Evolutionary conservation across 2,888 invertebrate species (phyloP), one percentile per base, ranked within the genome.

Genomic region (Eutolmus rufibarbis): DNA sequence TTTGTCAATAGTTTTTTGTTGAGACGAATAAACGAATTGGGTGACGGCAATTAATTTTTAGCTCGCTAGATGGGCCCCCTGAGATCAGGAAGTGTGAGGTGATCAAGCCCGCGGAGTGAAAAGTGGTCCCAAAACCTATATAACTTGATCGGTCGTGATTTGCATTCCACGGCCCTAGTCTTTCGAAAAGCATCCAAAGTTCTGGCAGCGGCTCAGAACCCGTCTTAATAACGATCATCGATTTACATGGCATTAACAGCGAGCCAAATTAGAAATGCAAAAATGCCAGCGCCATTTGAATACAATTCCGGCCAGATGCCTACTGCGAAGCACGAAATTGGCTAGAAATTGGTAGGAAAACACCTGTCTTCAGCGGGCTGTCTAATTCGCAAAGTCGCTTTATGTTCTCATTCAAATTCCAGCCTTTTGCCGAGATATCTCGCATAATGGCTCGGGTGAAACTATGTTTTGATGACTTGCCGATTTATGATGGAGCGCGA

Each of bases 341-440:
- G 78, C 87, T 77, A 34, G 86, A 77, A 74, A 78, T 46, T 78
- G 37, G 51, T 74, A 57, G 85, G 78, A 85, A 87, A 87, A 85
- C 77, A 74, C 81, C 84, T 56, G 74, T 84, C 43, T 34, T 43
- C 77, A 23, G 16, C 76, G 12, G 40, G n/a, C 51, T 19, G 46
- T 8, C 51, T 51, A 79, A 79, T 79, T 56, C 51, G 51, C 31
- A 28, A 79, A 51, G 23, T 78, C 46, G 43, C 23, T 78, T 79
- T 79, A 79, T 31, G 79, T 5, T 79, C 46, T 51, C 51, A 79
- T 79, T 79, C 51, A 56, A 79, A 79, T 79, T 79, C 31, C 16
- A 51, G 23, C 51, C 31, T 40, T 78, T 78, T 78, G 77, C 78
- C 7, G 23, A 78, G 40, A 43, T 78, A 46, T 46, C 2, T 8